A percentile compares a stretch with the other conserved stretches of the same genome.
phyloP scores from a whole-genome alignment of 2,113 vertebrate genomes.

The Oryzias celebensis region DNA sequence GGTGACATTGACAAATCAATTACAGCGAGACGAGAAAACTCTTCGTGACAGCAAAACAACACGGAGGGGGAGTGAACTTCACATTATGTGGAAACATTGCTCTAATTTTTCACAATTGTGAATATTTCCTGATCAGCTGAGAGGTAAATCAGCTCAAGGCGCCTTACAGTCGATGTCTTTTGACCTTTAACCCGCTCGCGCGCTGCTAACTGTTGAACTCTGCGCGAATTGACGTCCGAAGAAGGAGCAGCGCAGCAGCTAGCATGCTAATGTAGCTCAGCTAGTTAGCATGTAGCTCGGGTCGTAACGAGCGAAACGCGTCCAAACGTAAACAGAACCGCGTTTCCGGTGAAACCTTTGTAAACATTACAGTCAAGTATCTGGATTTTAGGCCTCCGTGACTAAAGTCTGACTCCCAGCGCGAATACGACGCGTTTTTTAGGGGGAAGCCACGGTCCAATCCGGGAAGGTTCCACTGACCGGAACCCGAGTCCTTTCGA shows the following conservation, averaged over 20 bases:
- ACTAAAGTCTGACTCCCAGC: too few relatives aligned
- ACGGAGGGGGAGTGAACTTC: slow-evolving; percentile 79
- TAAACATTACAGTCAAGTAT: too few relatives aligned
- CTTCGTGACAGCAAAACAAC: slow-evolving; percentile 74
- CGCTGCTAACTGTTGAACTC: slow-evolving; percentile 46
- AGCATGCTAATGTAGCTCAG: slow-evolving; percentile 40
- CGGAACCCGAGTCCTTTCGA: too few relatives aligned
- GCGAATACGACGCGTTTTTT: too few relatives aligned
- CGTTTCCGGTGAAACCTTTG: too few relatives aligned
- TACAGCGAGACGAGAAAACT: slow-evolving; percentile 47
- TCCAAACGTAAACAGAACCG: too few relatives aligned
- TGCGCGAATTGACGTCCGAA: slow-evolving; percentile 20
- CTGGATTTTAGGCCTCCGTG: too few relatives aligned
- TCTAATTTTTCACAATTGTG: slow-evolving; percentile 41
- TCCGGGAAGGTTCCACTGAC: too few relatives aligned
- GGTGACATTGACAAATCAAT: slow-evolving; percentile 71
- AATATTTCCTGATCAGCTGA: slow-evolving; percentile 44
- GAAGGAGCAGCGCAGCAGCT: slow-evolving; percentile 17
- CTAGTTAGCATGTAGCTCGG: slow-evolving; percentile 50
- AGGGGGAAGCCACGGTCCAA: too few relatives aligned
- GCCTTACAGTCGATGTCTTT: neutral
- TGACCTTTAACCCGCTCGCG: neutral
- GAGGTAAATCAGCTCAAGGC: slow-evolving; percentile 67
- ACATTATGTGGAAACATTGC: slow-evolving; percentile 81
- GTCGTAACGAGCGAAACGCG: slow-evolving; percentile 18